A percentile compares a stretch with the other conserved stretches of the same genome.
These are phyloP conservation scores for Tenebrosternarchus preto DNA, from an alignment of 2,113 vertebrate species.

Conservation along the genomic window DNA sequence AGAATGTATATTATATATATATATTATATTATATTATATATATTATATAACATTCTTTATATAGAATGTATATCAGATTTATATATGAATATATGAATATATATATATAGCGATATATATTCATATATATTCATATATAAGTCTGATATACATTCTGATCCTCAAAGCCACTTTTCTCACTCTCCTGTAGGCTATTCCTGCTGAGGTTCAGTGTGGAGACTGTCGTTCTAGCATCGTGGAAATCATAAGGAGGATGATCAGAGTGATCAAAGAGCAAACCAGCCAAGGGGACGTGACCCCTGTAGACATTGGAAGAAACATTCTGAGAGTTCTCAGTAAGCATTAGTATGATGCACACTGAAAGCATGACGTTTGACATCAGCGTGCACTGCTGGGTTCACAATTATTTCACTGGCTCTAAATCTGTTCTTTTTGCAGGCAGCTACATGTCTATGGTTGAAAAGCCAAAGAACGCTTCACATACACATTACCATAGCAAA, in stretches of 20 bases:
- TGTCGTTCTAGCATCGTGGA: constrained; percentile 66
- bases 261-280: constrained; percentile 63
- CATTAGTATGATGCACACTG: too few species aligned
- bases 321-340: constrained; percentile 75
- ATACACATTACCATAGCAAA: background rate
- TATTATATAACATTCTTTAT: too few species aligned
- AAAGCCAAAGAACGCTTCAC: constrained; percentile 10
- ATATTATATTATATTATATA: too few species aligned
- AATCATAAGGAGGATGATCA: constrained; percentile 71
- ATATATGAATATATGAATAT: too few species aligned
- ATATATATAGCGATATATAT: too few species aligned
- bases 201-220: constrained; percentile 59
- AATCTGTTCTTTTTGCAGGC: constrained; percentile 57
- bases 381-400: constrained; percentile 6
- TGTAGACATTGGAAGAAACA: constrained; percentile 65
- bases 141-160: background rate
- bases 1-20: too few species aligned
- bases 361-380: background rate
- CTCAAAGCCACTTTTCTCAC: background rate
- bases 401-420: background rate
- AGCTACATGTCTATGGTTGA: constrained; percentile 64
- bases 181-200: constrained; percentile 63
- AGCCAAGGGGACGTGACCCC: constrained; percentile 54
- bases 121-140: background rate
- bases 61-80: too few species aligned